Percentiles rank a stretch among this genome's conserved stretches.
phyloP scores from a whole-genome alignment of 2,888 invertebrate genomes.

The Patella ulyssiponensis region DNA sequence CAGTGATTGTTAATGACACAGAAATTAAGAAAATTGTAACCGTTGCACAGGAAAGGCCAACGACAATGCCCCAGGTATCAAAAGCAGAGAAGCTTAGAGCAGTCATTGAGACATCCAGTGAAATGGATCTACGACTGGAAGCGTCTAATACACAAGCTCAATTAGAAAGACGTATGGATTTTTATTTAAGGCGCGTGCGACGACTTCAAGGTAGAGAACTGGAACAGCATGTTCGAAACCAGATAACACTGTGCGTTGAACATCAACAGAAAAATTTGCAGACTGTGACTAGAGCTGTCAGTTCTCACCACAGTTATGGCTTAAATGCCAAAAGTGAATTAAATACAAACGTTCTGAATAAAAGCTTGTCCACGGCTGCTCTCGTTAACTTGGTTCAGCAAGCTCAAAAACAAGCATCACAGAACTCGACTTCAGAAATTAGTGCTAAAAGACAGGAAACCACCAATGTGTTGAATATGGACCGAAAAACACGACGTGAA shows the following conservation, averaged over 20 bases:
- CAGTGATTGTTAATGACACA: not conserved
- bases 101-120: not conserved
- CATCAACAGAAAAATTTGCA: constrained; percentile 77
- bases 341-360: constrained; percentile 65
- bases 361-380: constrained; percentile 74
- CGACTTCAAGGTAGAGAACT: constrained; percentile 84
- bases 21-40: constrained; percentile 4
- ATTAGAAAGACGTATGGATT: constrained; percentile 81
- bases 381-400: constrained; percentile 77
- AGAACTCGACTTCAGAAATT: constrained; percentile 24
- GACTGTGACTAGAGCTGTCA: constrained; percentile 58
- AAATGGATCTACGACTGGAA: not conserved
- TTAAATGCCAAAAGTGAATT: constrained; percentile 46
- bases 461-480: constrained; percentile 55
- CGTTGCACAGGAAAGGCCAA: not conserved
- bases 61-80: not conserved
- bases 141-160: constrained; percentile 75
- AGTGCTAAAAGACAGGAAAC: constrained; percentile 29
- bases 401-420: constrained; percentile 73
- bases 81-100: constrained; percentile 12
- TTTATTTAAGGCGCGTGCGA: constrained; percentile 81
- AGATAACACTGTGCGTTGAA: constrained; percentile 84
- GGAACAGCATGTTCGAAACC: constrained; percentile 85
- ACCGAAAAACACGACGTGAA: constrained; percentile 73
- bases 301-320: constrained; percentile 28